These are phyloP conservation scores for Pica pica DNA, from an alignment of 2,113 vertebrate genomes.

Conservation along the genomic window DNA sequence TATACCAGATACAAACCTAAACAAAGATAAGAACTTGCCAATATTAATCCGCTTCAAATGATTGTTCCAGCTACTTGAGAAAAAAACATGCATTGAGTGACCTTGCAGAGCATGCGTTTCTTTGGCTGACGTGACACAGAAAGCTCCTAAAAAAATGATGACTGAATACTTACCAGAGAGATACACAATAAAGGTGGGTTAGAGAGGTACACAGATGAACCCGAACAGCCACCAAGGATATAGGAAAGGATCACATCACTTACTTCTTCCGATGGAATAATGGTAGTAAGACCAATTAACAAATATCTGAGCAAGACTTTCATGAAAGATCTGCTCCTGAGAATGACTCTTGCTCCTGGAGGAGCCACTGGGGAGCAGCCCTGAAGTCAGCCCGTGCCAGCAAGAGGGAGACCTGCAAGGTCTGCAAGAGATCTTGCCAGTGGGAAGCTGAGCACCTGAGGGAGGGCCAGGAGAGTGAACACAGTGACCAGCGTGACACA, in stretches of 20 bases:
- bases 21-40: constrained; percentile 55
- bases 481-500: fast-evolving
- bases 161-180: constrained; percentile 34
- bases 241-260: neutral
- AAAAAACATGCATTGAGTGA: constrained; percentile 50
- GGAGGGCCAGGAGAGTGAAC: neutral
- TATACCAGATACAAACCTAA: neutral
- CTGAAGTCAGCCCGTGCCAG: neutral
- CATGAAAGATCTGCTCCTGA: neutral
- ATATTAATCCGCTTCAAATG: constrained; percentile 35
- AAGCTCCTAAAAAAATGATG: constrained; percentile 44
- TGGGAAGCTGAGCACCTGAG: neutral
- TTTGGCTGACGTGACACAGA: constrained; percentile 41
- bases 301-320: neutral
- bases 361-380: neutral
- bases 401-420: neutral
- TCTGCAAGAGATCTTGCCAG: neutral
- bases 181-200: neutral
- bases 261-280: neutral
- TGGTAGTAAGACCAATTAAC: neutral
- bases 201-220: neutral
- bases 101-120: constrained; percentile 58
- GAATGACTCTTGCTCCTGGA: neutral
- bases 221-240: neutral
- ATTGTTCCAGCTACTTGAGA: constrained; percentile 58